Evolutionary conservation across 1,140 invertebrate genomes (phyloP).

Genomic region (Anastrepha ludens): DNA sequence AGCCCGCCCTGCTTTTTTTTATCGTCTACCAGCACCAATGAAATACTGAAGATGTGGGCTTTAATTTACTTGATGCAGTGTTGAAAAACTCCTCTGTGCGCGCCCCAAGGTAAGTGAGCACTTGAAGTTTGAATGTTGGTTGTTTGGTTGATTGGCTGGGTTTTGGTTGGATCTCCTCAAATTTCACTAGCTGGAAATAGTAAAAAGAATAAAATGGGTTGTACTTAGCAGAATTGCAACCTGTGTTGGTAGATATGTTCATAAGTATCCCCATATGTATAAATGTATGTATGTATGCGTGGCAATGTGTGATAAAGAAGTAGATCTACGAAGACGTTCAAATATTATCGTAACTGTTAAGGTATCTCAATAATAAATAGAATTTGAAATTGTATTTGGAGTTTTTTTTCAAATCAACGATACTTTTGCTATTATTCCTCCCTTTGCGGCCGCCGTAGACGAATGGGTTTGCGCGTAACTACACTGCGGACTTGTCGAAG

Average conservation of each 20-base stretch:
- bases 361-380: too few relatives aligned
- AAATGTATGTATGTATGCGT: neutral
- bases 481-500: too few relatives aligned
- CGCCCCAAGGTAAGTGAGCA: neutral
- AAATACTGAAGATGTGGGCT: neutral
- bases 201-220: conserved; percentile 22
- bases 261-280: neutral
- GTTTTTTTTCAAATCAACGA: too few relatives aligned
- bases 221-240: neutral
- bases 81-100: neutral
- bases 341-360: too few relatives aligned
- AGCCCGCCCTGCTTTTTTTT: neutral
- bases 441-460: too few relatives aligned
- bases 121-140: neutral
- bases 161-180: conserved; percentile 3
- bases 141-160: neutral
- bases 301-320: too few relatives aligned
- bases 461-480: too few relatives aligned
- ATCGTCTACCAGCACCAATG: neutral
- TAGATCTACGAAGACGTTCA: too few relatives aligned
- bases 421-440: too few relatives aligned
- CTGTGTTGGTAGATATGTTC: neutral
- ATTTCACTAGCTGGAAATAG: conserved; percentile 11
- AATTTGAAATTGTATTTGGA: too few relatives aligned
- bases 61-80: neutral